phyloP scores from a whole-genome alignment of 2,797 vertebrate species.

The Alouatta caraya region DNA sequence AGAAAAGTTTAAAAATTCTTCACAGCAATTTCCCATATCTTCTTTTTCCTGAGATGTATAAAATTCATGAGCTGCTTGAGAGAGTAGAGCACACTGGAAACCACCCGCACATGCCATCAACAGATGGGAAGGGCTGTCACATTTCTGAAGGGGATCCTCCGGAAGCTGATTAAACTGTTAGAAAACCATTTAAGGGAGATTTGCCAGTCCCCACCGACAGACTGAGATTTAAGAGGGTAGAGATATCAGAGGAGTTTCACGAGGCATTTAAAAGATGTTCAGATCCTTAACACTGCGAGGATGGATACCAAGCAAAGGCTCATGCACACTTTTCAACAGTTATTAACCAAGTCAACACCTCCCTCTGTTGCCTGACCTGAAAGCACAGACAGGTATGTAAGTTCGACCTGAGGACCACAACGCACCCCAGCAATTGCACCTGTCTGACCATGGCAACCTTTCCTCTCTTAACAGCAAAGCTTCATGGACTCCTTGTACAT shows the following conservation, averaged over 20 bases:
- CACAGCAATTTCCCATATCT: not conserved
- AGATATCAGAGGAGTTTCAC: not conserved
- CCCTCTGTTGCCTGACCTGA: fast-evolving
- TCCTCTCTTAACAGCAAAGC: not conserved
- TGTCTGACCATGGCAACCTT: not conserved
- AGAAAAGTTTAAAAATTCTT: not conserved
- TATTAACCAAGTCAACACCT: not conserved
- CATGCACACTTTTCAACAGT: not conserved
- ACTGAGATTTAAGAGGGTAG: not conserved
- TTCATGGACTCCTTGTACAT: not conserved
- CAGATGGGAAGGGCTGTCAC: not conserved
- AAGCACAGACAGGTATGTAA: not conserved
- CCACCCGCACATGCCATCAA: fast-evolving
- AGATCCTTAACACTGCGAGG: not conserved
- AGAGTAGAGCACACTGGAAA: not conserved
- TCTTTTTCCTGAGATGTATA: not conserved
- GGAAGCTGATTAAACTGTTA: not conserved
- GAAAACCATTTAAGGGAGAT: not conserved
- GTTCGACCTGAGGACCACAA: fast-evolving
- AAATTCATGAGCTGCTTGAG: not conserved
- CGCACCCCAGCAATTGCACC: not conserved
- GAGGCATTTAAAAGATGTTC: not conserved
- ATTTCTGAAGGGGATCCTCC: not conserved
- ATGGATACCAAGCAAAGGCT: too few relatives aligned
- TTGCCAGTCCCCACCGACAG: not conserved